Evolutionary conservation across 2,113 vertebrate species (phyloP), one percentile per base, ranked within the genome.

Genomic region (Steatornis caripensis): DNA sequence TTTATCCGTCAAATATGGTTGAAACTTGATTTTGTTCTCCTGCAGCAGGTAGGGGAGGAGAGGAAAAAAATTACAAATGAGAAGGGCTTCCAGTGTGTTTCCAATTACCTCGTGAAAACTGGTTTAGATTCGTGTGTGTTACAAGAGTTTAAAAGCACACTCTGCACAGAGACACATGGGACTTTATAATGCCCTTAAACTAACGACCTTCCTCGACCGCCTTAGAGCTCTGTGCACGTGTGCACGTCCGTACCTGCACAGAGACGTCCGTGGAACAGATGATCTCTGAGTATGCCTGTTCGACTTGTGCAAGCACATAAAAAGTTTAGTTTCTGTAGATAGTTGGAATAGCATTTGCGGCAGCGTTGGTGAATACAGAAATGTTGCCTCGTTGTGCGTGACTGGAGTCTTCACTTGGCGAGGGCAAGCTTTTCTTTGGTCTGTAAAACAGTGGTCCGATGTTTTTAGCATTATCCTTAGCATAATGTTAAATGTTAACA

Each of bases 91-190:
- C 62, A 34, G 9, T 19, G 1, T 76, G 15, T 26, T 74, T 93
- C 60, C 6, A 2, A 51, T 13, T 80, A 27, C 37, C 3, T 24
- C 60, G 32, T 83, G 51, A 81, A 86, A 89, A 77, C 43, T 81
- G 10, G 7, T 30, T 92, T 81, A 20, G 49, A 60, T 45, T 86
- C 2, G 0, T 69, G 20, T 54, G 46, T 83, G n/a, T 75, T 77
- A 26, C 48, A 83, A 53, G 78, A 48, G 23, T 93, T 86, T 84
- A 69, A 92, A 90, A 92, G 49, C 27, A 76, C n/a, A 29, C 16
- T 89, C 49, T 85, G 4, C 68, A 87, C 68, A 87, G 74, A 71
- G 74, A 64, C 41, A 70, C 18, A 2, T 53, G 62, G 48, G 65
- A 51, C 61, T 91, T 82, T 85, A 58, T 53, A 78, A n/a, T 55